Base-by-base conservation (phyloP, 2,797 vertebrate species). In the Notamacropus eugenii region DNA sequence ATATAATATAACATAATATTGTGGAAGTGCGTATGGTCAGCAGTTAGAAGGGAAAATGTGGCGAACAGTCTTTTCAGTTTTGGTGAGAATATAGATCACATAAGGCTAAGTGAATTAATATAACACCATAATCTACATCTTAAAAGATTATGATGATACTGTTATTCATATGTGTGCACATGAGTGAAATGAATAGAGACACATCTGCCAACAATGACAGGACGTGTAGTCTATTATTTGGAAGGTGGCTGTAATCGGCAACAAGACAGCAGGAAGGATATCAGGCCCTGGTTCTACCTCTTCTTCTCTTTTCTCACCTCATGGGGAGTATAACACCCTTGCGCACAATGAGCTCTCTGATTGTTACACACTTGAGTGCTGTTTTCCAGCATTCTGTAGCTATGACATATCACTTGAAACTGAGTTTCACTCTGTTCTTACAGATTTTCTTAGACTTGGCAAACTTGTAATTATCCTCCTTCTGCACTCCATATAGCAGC, bases 31-130 rank as follows among this genome's bases (percentile, higher is more conserved):
- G 1, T 40, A 16, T 74, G 54, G 19, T 57, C 95, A 59, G 24
- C 91, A 90, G 34, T 91, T 96, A 93, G 91, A 96, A 90, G 54
- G 16, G n/a, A 95, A 50, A 94, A 94, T 96, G 58, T 6, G 13
- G 52, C 92, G 95, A n/a, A 55, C 91, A 46, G 94, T 67, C 62
- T 9, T 40, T 57, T 55, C 54, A 12, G 31, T 50, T 55, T n/a
- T 92, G 82, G 82, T 82, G 87, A 95, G 96, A 95, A 4, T 55
- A 92, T 28, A 95, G 56, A 27, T 92, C 92, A 91, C 27, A 24
- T 24, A 46, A 24, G 27, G 8, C 22, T 12, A 87, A 87, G 40
- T 46, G 22, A 46, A 46, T 50, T 50, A 50, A 10, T 50, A 27
- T 50, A 50, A 24, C 50, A 50, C 22, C 10, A 27, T 87, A 27